These are phyloP conservation scores for Melozone crissalis DNA, from an alignment of 2,113 vertebrate species.

Conservation along the genomic window DNA sequence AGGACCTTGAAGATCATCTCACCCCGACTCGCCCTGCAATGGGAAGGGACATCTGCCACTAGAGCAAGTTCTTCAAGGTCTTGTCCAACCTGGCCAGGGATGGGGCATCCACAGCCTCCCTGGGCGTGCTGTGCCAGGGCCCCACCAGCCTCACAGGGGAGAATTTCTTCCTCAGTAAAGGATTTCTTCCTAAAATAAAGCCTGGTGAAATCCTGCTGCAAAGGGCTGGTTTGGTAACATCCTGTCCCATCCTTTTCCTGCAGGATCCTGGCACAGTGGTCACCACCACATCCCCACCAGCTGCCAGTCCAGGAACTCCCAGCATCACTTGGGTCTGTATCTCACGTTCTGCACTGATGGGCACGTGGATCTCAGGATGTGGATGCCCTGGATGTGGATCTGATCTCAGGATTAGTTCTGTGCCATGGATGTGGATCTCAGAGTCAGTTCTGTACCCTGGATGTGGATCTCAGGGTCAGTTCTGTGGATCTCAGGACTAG, in stretches of 20 bases:
- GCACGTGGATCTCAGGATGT: background rate
- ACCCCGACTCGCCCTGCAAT: background rate
- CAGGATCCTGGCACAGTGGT: background rate
- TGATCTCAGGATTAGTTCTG: background rate
- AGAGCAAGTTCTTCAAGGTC: background rate
- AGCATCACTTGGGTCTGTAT: accelerated
- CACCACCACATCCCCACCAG: background rate
- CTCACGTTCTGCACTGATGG: too few relatives aligned
- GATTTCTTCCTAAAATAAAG: background rate
- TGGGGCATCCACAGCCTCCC: background rate
- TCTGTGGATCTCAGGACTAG: too few relatives aligned
- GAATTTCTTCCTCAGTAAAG: background rate
- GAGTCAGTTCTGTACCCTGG: background rate
- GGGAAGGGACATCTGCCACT: background rate
- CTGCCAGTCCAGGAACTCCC: background rate
- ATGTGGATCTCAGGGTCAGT: accelerated
- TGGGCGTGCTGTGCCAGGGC: background rate
- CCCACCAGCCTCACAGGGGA: background rate
- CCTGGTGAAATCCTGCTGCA: background rate
- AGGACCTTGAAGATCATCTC: too few relatives aligned
- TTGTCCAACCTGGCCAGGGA: background rate
- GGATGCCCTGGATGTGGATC: too few relatives aligned
- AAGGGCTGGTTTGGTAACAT: background rate
- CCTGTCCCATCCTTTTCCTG: background rate
- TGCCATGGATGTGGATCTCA: too few relatives aligned